A percentile compares a stretch with the other conserved stretches of the same genome.
Conservation (phyloP, 1,140 invertebrate genomes). For the Solen grandis region DNA sequence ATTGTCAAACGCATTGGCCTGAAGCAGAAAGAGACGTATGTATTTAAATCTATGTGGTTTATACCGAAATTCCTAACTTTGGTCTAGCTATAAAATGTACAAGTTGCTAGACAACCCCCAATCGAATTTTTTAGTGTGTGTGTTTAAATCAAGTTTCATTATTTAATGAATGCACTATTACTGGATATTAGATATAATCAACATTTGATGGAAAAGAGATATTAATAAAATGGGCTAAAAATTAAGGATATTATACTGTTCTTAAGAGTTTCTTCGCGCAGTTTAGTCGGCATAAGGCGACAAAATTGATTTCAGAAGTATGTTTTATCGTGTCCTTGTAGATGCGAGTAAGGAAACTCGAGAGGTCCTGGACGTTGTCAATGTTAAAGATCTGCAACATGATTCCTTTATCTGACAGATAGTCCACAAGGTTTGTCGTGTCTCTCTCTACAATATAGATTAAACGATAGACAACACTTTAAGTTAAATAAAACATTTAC, state of each 20-base stretch:
- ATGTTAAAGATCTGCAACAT: slow-evolving; percentile 27
- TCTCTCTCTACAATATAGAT: slow-evolving; percentile 19
- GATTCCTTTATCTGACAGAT: slow-evolving; percentile 17
- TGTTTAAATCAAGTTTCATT: background rate
- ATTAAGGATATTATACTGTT: background rate
- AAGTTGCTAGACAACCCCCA: background rate
- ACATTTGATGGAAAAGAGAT: background rate
- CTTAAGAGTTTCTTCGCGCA: background rate
- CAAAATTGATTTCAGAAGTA: too few relatives aligned
- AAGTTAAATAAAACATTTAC: too few relatives aligned
- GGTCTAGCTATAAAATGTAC: background rate
- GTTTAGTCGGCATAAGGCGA: slow-evolving; percentile 1
- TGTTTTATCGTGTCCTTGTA: too few relatives aligned
- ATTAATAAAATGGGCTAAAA: background rate
- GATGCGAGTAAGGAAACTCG: background rate
- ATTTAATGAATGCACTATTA: background rate
- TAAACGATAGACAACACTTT: too few relatives aligned
- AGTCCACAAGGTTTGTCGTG: background rate
- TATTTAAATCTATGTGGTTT: background rate
- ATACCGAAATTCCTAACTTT: background rate
- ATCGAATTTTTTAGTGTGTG: background rate
- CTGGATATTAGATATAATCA: background rate
- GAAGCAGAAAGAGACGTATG: background rate
- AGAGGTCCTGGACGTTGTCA: background rate
- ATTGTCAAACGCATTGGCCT: slow-evolving; percentile 22